Evolutionary conservation across 2,888 invertebrate species (phyloP).

Genomic region (Pristionchus maxplancki): DNA sequence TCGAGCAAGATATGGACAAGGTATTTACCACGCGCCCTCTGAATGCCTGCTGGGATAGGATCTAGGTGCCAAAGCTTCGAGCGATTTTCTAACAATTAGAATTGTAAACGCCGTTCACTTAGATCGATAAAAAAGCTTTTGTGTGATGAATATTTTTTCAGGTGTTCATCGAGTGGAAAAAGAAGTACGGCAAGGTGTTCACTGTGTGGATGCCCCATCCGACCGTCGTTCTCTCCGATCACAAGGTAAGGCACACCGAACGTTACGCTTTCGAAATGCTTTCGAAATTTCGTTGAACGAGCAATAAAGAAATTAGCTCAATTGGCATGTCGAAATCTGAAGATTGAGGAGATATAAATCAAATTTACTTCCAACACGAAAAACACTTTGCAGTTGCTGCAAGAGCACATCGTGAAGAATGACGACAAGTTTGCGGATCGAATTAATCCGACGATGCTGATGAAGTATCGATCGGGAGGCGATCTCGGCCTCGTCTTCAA

Average conservation of each 20-base stretch:
- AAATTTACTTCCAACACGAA: too few relatives aligned
- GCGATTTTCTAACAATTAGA: too few relatives aligned
- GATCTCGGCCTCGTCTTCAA: neutral
- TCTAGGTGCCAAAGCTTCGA: too few relatives aligned
- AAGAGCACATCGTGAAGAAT: constrained; percentile 13
- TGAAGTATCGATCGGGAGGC: neutral
- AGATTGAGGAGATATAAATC: too few relatives aligned
- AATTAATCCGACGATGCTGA: neutral
- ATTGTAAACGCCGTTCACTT: too few relatives aligned
- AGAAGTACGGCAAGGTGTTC: constrained; percentile 32
- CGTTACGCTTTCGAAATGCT: too few relatives aligned
- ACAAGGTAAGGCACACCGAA: neutral
- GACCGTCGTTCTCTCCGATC: neutral
- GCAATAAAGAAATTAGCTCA: too few relatives aligned
- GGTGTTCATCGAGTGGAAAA: constrained; percentile 27
- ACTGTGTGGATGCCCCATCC: constrained; percentile 33
- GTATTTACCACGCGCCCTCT: too few relatives aligned
- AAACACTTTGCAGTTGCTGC: neutral
- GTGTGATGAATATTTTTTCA: too few relatives aligned
- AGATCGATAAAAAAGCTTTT: too few relatives aligned
- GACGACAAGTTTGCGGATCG: constrained; percentile 7
- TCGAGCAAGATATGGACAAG: constrained; percentile 21
- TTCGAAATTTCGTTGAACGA: too few relatives aligned
- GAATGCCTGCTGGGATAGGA: too few relatives aligned
- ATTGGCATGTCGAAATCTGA: neutral